Percentiles rank a stretch among this genome's conserved stretches.
Evolutionary conservation across 2,888 invertebrate species (phyloP).

Genomic region (Cryptophagus acutangulus): DNA sequence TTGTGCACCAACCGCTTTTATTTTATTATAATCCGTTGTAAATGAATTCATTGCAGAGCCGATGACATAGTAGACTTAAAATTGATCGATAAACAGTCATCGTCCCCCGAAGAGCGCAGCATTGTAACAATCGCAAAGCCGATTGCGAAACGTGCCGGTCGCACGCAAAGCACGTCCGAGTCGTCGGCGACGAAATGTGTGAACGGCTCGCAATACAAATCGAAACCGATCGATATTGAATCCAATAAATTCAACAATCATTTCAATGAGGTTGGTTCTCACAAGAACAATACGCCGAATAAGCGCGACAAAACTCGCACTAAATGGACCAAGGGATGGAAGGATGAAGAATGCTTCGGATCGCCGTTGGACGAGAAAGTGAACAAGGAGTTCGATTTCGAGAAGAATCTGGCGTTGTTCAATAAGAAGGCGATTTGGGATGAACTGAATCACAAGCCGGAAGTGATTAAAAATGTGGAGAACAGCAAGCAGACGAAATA

Average conservation of each 20-base stretch:
- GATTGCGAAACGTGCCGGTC: conserved; percentile 51
- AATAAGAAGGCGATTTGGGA: conserved; percentile 80
- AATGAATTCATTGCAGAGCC: conserved; percentile 24
- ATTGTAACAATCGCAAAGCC: conserved; percentile 54
- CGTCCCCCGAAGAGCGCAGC: conserved; percentile 41
- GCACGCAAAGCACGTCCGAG: conserved; percentile 47
- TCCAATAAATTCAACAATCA: conserved; percentile 17
- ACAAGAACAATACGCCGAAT: conserved; percentile 49
- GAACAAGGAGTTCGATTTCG: conserved; percentile 86
- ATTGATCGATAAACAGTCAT: conserved; percentile 64
- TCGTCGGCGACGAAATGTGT: conserved; percentile 32
- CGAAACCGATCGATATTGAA: conserved; percentile 46
- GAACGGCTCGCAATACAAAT: conserved; percentile 32
- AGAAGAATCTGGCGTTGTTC: conserved; percentile 87
- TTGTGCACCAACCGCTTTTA: too few relatives aligned
- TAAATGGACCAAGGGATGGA: conserved; percentile 49
- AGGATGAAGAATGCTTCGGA: conserved; percentile 76
- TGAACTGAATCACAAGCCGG: conserved; percentile 61
- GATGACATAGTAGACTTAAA: conserved; percentile 59
- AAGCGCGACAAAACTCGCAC: conserved; percentile 53
- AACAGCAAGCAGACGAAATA: conserved; percentile 41
- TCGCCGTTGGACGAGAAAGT: conserved; percentile 62
- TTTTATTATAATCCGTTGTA: too few relatives aligned
- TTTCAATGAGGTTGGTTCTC: conserved; percentile 38
- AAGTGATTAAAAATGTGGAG: conserved; percentile 55